Base-by-base conservation (phyloP, 2,797 vertebrate species). In the Bradypodion pumilum region DNA sequence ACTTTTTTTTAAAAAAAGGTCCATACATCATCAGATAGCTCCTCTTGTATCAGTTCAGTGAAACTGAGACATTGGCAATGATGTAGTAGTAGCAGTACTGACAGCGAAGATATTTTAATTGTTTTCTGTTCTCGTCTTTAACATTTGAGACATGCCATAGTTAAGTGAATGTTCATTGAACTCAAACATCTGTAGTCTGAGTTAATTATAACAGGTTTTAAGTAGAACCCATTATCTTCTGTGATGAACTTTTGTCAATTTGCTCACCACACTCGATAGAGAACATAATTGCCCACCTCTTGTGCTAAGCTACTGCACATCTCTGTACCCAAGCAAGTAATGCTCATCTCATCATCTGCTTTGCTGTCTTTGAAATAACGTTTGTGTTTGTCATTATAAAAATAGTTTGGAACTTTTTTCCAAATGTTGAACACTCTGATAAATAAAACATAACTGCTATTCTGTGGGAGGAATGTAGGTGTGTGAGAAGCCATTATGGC, bases 101-200 rank as follows among this genome's bases (percentile, higher is more conserved):
- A 13, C n/a, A 27, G n/a, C 66, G 15, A 23, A 77, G 29, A 3
- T 27, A 0, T 74, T 25, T 70, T 6, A 88, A 60, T 82, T 81
- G n/a, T 49, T 90, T 86, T 79, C 65, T 80, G 21, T 87, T 86
- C 65, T 91, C 40, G 69, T 73, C 86, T 66, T 66, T 80, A 73
- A 16, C 89, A 65, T 37, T 80, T 37, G 16, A 88, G 65, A 65
- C 52, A 6, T 88, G 5, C 72, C 87, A 72, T 88, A 73, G 46
- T 56, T 87, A 78, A 84, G 70, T 87, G 83, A 83, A 85, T 86
- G 79, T 82, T 78, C 78, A 89, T 74, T 85, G 85, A 52, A 32
- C 52, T 4, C 82, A 9, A 46, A 12, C 73, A 68, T 89, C 52
- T 46, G 29, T 85, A 76, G 86, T 91, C 80, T 85, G 82, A 86